Base-by-base conservation (phyloP, 2,797 vertebrate genomes). In the Parotocinclus haroldoi region DNA sequence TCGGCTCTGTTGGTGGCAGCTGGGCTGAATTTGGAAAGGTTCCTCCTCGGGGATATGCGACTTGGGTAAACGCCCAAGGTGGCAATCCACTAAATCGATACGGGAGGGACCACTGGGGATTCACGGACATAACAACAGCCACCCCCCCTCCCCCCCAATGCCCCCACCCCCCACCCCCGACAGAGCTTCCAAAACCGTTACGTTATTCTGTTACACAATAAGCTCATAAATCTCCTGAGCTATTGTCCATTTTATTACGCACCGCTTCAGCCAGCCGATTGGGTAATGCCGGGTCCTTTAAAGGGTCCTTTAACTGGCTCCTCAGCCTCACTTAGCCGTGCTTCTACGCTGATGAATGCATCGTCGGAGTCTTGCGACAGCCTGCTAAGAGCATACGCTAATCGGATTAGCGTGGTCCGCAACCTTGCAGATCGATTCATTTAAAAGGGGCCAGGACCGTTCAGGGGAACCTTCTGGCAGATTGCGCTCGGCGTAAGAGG, bases 351-450 rank as follows among this genome's bases (percentile, higher is more conserved):
- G 69, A 81, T 80, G 63, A 76, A 81, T 80, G 66, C 58, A 58
- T 68, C 72, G 14, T 69, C 48, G 66, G 69, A 59, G 66, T 52
- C 53, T 66, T 46, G 72, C 61, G 49, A 27, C 60, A 54, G 66
- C 60, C 60, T 52, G 42, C 68, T 68, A 63, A 73, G 70, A 66
- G 57, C 42, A 60, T 56, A 55, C 27, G 53, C 78, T 80, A 80
- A 82, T 82, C 75, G 3, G 72, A 76, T 82, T 82, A 80, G 67
- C 40, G 7, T 2, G 61, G 68, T 63, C 48, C 36, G n/a, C n/a
- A 51, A 53, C 37, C 63, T 72, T 50, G 58, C 50, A 46, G 69
- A 74, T 82, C 78, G 74, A 77, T 80, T 75, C 48, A 76, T 76
- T 69, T 60, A 38, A 67, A 50, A 72, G 50, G 52, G 65, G 40